Percentiles rank a stretch among this genome's conserved stretches.
phyloP scores from a whole-genome alignment of 2,797 vertebrate genomes.

The Brotula barbata region DNA sequence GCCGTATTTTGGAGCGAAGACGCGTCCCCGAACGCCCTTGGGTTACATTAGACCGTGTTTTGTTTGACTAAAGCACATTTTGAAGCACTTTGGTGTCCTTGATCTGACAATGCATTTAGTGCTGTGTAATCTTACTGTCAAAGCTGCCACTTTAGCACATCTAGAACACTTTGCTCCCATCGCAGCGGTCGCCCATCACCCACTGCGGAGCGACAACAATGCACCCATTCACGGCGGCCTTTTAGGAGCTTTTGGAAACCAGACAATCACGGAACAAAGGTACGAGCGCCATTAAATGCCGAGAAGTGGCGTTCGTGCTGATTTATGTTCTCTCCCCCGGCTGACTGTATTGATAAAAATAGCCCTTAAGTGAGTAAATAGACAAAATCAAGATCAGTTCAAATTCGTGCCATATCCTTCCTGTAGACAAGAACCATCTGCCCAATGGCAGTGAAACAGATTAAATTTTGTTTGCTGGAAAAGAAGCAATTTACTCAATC shows the following conservation, averaged over 20 bases:
- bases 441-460: conserved; percentile 29
- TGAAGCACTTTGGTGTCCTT: conserved; percentile 24
- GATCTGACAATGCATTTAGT: conserved; percentile 54
- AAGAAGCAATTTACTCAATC: conserved; percentile 25
- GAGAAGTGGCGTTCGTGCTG: conserved; percentile 3
- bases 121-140: conserved; percentile 56
- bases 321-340: conserved; percentile 28
- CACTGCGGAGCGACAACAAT: conserved; percentile 16
- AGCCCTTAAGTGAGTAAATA: conserved; percentile 25
- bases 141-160: conserved; percentile 51
- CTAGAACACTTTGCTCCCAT: conserved; percentile 37
- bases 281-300: conserved; percentile 9
- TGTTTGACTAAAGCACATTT: conserved; percentile 33
- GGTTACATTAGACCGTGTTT: not conserved
- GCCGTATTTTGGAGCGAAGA: not conserved
- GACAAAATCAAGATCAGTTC: conserved; percentile 36
- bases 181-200: conserved; percentile 18
- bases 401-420: conserved; percentile 24
- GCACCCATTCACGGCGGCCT: conserved; percentile 11
- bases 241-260: conserved; percentile 19
- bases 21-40: conserved; percentile 1
- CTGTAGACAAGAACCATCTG: conserved; percentile 35
- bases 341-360: conserved; percentile 18
- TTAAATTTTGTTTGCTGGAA: conserved; percentile 32
- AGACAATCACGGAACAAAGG: conserved; percentile 23